Percentiles rank a stretch among this genome's conserved stretches.
phyloP scores from a whole-genome alignment of 2,888 invertebrate species.

The Thelaira solivaga region DNA sequence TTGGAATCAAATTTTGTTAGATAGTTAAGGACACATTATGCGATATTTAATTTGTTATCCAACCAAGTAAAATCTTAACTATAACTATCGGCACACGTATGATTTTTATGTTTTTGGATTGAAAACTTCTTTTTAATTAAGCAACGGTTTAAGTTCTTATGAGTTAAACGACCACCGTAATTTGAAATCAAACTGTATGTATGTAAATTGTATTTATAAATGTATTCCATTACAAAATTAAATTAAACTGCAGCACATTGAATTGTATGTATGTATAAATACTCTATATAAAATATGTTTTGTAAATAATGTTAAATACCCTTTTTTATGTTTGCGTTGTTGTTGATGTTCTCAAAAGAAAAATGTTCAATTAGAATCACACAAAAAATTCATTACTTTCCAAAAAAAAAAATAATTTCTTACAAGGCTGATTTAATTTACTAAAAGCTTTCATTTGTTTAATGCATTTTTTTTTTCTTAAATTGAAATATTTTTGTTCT shows the following conservation, averaged over 20 bases:
- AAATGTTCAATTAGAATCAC: neutral
- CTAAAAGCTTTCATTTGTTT: conserved; percentile 2
- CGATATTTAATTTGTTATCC: too few relatives aligned
- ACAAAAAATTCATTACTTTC: neutral
- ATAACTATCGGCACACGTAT: too few relatives aligned
- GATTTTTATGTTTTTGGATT: too few relatives aligned
- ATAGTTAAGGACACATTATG: too few relatives aligned
- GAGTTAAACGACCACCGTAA: neutral
- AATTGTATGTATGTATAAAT: conserved; percentile 39
- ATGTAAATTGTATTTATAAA: conserved; percentile 21
- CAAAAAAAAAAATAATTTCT: too few relatives aligned
- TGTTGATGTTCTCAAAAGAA: neutral
- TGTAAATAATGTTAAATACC: conserved; percentile 1
- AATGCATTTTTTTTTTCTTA: neutral
- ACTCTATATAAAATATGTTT: too few relatives aligned
- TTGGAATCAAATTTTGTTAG: too few relatives aligned
- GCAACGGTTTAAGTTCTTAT: conserved; percentile 14
- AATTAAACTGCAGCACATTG: conserved; percentile 31
- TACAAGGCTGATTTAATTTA: neutral
- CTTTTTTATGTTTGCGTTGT: conserved; percentile 23
- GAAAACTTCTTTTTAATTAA: neutral
- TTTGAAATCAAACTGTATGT: conserved; percentile 9
- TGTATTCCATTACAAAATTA: conserved; percentile 13
- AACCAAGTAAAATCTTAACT: too few relatives aligned
- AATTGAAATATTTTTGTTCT: neutral